phyloP scores from a whole-genome alignment of 2,113 vertebrate species.

The Hassar affinis region DNA sequence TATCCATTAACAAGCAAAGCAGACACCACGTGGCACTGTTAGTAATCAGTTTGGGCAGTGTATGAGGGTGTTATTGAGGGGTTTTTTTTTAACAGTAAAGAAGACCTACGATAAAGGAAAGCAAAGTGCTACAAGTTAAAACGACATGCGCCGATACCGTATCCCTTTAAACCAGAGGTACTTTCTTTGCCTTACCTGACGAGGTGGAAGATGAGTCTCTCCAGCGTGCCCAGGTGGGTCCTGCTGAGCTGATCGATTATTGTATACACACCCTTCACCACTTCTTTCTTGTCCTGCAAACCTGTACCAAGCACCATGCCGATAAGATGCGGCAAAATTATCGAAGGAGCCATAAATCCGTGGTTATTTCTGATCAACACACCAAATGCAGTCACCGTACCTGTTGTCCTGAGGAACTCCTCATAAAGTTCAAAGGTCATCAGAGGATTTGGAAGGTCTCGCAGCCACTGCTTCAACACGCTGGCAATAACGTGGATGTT shows the following conservation, averaged over 20 bases:
- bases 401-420: conserved; percentile 92
- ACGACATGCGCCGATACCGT: neutral
- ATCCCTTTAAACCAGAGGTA: too few species aligned
- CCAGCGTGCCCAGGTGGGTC: conserved; percentile 89
- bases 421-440: conserved; percentile 98
- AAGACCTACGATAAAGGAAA: neutral
- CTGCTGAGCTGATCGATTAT: conserved; percentile 94
- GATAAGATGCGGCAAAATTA: neutral
- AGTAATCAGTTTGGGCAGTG: neutral
- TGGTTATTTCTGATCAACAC: neutral
- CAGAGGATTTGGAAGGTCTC: conserved; percentile 94
- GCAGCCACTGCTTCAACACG: conserved; percentile 97
- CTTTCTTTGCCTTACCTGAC: conserved; percentile 78
- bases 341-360: neutral
- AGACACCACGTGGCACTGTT: neutral
- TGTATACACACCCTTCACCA: conserved; percentile 84
- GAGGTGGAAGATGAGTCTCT: conserved; percentile 95
- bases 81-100: neutral
- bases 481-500: conserved; percentile 97
- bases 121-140: neutral
- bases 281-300: conserved; percentile 91
- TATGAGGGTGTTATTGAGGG: neutral
- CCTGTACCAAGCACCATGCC: conserved; percentile 65
- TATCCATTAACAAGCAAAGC: neutral
- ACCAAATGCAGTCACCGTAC: conserved; percentile 63